Evolutionary conservation across 2,888 invertebrate species (phyloP).

Genomic region (Ophion ventricosus): DNA sequence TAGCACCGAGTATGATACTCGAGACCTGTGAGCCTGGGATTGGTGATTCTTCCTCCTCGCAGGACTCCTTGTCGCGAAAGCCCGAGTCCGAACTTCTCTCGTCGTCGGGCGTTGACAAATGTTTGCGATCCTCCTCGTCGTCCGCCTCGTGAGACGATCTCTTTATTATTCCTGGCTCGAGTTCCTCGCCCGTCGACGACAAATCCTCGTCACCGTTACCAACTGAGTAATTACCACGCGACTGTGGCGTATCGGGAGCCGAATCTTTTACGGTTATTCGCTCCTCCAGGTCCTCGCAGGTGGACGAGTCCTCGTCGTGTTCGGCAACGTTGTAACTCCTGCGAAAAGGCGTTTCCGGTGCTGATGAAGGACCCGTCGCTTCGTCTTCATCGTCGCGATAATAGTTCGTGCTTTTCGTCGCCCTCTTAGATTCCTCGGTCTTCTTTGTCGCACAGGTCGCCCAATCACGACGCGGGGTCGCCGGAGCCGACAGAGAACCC

Average conservation of each 20-base stretch:
- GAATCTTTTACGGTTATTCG: slow-evolving; percentile 67
- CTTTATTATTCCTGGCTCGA: slow-evolving; percentile 67
- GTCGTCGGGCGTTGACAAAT: slow-evolving; percentile 83
- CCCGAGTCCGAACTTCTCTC: slow-evolving; percentile 84
- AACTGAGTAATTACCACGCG: slow-evolving; percentile 72
- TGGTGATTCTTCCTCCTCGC: slow-evolving; percentile 81
- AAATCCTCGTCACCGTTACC: slow-evolving; percentile 75
- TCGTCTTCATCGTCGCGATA: slow-evolving; percentile 26
- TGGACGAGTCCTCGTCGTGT: slow-evolving; percentile 67
- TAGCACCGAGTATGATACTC: slow-evolving; percentile 47
- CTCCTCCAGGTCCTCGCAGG: slow-evolving; percentile 51
- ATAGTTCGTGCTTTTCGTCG: slow-evolving; percentile 40
- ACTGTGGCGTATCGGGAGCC: slow-evolving; percentile 74
- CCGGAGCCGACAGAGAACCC: slow-evolving; percentile 42
- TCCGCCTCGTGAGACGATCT: slow-evolving; percentile 73
- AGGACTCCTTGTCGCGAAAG: slow-evolving; percentile 83
- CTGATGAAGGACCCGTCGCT: slow-evolving; percentile 65
- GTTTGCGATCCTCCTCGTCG: slow-evolving; percentile 82
- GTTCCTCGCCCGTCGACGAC: slow-evolving; percentile 75
- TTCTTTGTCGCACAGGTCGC: background rate
- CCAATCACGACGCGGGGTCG: slow-evolving; percentile 25
- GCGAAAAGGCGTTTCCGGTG: slow-evolving; percentile 71
- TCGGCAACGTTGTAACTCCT: slow-evolving; percentile 12
- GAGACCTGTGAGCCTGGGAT: slow-evolving; percentile 68
- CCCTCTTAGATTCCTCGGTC: slow-evolving; percentile 4